These are phyloP conservation scores for Branchellion lobata DNA, from an alignment of 2,888 invertebrate genomes.

Conservation along the genomic window DNA sequence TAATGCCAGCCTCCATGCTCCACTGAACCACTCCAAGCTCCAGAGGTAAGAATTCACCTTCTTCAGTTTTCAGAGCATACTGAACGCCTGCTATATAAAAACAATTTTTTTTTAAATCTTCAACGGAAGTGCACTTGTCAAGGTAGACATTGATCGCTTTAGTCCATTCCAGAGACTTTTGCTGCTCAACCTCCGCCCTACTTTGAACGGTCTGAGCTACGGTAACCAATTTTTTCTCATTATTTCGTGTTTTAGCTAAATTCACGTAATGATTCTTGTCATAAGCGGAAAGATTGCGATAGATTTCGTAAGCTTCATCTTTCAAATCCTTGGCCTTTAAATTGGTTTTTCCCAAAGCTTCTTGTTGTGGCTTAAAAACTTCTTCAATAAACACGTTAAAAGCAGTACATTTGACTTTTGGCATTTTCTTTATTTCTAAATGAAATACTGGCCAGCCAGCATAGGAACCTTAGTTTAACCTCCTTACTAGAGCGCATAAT, in stretches of 20 bases:
- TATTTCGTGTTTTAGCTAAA: no score
- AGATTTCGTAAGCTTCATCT: not conserved
- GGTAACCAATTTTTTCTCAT: not conserved
- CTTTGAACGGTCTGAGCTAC: not conserved
- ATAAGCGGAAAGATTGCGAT: not conserved
- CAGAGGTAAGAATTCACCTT: not conserved
- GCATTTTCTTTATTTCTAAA: constrained; percentile 1
- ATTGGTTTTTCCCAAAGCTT: not conserved
- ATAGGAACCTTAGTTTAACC: no score
- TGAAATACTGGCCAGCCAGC: no score
- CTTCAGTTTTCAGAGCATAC: not conserved
- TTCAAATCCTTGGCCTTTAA: not conserved
- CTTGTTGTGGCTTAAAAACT: not conserved
- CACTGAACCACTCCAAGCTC: constrained; percentile 5
- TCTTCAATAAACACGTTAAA: not conserved
- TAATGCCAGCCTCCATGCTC: not conserved
- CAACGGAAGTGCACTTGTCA: not conserved
- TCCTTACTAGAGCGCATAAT: no score
- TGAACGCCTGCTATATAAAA: not conserved
- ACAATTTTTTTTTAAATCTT: not conserved
- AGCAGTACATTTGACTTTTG: not conserved
- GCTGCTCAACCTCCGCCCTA: no score
- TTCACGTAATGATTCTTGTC: no score
- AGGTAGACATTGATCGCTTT: not conserved
- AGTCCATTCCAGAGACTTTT: not conserved